Evolutionary conservation across 2,888 invertebrate species (phyloP), one percentile per base, ranked within the genome.

Genomic region (Ochlodes sylvanus): DNA sequence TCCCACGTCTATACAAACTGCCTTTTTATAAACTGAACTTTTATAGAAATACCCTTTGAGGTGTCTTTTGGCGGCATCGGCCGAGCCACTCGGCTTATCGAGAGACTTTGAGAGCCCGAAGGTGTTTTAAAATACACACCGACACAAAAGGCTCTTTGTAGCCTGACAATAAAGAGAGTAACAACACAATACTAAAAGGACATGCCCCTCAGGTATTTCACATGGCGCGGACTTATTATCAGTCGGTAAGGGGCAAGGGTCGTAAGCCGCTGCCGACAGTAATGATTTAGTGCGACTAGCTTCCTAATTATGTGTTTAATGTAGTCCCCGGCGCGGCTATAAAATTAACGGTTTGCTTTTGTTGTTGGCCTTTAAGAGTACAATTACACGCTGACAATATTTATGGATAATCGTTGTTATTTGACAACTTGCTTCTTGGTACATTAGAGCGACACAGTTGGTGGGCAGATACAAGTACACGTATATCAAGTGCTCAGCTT

Each of bases 121-220:
- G 66, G 66, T 42, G 60, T 66, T 60, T 60, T 42, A 66, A 61
- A 66, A 60, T 50, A 50, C 50, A 66, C 60, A 60, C 27, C 47
- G 52, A n/a, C 34, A 58, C 58, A 64, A 65, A 50, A 41, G 65
- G 17, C 50, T n/a, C 44, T 63, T 63, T 63, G 55, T 42, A 15
- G 17, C 14, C 32, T n/a, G 27, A 54, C 32, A 32, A 54, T 54
- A 32, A 32, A 54, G 32, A 32, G 32, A 9, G n/a, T 54, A 50
- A 19, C 19, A 50, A 19, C 32, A 32, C n/a, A 19, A 27, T 32
- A 19, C 7, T 54, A 15, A 54, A 27, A 54, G 21, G 27, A 54
- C 54, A n/a, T 14, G n/a, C n/a, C 32, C 32, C 32, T 54, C 27
- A 54, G 54, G 21, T 32, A 52, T 52, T 52, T 52, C 4, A 14